phyloP scores from a whole-genome alignment of 2,888 invertebrate genomes.

The Sminthurides aquaticus region DNA sequence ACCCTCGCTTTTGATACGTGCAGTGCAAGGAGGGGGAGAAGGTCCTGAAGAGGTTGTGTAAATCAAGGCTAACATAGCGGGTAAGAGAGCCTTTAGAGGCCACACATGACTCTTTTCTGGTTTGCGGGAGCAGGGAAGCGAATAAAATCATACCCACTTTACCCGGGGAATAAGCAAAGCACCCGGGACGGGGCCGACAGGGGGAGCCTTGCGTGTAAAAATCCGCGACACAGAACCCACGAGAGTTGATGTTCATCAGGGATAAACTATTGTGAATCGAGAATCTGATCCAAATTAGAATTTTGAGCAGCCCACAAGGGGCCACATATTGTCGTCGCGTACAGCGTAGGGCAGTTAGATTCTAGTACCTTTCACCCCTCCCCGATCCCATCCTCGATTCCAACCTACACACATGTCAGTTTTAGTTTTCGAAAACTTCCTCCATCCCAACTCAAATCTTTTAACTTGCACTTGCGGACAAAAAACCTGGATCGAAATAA shows the following conservation, averaged over 20 bases:
- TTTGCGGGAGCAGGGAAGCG: not conserved
- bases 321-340: not conserved
- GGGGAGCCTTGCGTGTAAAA: no score
- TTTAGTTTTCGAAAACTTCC: no score
- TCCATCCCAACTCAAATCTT: no score
- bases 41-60: no score
- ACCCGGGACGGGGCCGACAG: not conserved
- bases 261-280: not conserved
- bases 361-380: no score
- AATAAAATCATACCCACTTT: not conserved
- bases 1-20: not conserved
- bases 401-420: no score
- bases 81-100: not conserved
- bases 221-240: no score
- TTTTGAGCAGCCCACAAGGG: not conserved
- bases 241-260: not conserved
- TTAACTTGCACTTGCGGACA: no score
- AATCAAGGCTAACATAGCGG: not conserved
- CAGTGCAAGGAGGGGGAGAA: no score
- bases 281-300: not conserved
- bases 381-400: no score
- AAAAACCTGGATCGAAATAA: conserved; percentile 12
- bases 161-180: not conserved
- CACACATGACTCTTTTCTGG: not conserved
- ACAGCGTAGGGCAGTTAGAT: no score